These are phyloP conservation scores for Melipona bicolor DNA, from an alignment of 2,888 invertebrate genomes.

Conservation along the genomic window DNA sequence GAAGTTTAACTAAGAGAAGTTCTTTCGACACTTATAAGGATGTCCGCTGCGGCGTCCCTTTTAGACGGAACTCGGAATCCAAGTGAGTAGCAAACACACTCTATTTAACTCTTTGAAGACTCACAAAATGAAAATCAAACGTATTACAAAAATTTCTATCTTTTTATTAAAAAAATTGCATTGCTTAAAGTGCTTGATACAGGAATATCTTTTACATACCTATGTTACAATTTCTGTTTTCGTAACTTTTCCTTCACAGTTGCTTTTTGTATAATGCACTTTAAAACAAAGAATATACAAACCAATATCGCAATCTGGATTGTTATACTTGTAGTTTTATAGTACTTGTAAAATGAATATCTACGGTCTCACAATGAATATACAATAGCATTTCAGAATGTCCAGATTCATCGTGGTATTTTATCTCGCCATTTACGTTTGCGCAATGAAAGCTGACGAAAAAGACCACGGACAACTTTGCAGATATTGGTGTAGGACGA, in stretches of 20 bases:
- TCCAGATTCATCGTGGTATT: neutral
- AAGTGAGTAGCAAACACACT: conserved; percentile 1
- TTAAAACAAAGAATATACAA: neutral
- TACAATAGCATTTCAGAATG: conserved; percentile 34
- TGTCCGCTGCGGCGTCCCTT: neutral
- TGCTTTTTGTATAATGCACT: neutral
- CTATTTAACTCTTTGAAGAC: neutral
- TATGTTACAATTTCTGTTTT: neutral
- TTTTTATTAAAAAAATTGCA: neutral
- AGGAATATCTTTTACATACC: neutral
- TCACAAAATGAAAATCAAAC: neutral
- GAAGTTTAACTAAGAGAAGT: conserved; percentile 8
- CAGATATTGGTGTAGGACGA: conserved; percentile 74
- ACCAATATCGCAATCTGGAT: neutral
- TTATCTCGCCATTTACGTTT: neutral
- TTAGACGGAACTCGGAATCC: conserved; percentile 2
- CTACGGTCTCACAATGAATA: neutral
- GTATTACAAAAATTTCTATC: neutral
- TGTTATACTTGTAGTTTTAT: neutral
- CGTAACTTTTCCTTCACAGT: neutral
- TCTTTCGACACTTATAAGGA: conserved; percentile 37
- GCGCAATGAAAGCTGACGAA: neutral
- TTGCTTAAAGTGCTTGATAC: neutral
- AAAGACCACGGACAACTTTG: conserved; percentile 45
- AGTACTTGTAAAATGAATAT: neutral